Evolutionary conservation across 2,113 vertebrate genomes (phyloP).

Genomic region (Isichthys henryi): DNA sequence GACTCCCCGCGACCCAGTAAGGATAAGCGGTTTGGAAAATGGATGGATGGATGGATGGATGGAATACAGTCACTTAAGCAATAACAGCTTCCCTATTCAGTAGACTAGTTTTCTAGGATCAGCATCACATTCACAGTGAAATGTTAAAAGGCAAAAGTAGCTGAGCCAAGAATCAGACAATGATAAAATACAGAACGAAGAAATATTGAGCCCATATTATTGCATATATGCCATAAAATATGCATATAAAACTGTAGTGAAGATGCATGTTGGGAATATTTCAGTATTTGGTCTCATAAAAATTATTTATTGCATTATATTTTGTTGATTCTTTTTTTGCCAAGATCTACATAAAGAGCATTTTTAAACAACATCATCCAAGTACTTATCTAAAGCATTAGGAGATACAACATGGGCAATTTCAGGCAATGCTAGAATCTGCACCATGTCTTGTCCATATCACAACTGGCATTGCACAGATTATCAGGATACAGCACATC

Average conservation of each 20-base stretch:
- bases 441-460: neutral
- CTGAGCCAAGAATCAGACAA: neutral
- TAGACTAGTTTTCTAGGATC: neutral
- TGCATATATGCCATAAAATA: neutral
- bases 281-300: slow-evolving; percentile 2
- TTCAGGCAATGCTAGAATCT: neutral
- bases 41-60: too few relatives aligned
- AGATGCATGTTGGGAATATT: neutral
- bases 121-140: neutral
- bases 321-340: neutral
- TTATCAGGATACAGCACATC: neutral
- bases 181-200: neutral
- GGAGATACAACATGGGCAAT: neutral
- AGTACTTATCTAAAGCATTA: neutral
- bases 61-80: neutral
- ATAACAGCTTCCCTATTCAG: neutral
- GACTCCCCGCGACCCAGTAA: too few relatives aligned
- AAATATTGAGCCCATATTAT: neutral
- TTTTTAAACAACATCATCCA: neutral
- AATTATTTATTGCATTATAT: neutral
- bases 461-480: neutral
- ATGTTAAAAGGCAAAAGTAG: neutral
- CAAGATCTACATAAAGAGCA: neutral
- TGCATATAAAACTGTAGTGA: neutral
- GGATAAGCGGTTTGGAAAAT: too few relatives aligned